Base-by-base conservation (phyloP, 2,797 vertebrate species). In the Percopsis omiscomaycus region DNA sequence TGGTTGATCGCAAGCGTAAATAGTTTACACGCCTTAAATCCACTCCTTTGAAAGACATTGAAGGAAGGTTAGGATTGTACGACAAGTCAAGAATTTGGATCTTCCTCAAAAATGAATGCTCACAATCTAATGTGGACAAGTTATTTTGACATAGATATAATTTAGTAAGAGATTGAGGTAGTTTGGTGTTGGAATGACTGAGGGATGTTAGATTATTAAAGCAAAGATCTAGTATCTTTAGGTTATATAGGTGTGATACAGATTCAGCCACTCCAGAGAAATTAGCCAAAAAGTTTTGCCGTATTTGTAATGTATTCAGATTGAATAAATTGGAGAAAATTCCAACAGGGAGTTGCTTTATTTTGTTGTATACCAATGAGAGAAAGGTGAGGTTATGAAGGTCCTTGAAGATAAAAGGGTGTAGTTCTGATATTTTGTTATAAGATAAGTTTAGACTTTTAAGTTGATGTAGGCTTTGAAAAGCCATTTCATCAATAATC, bases 81-180 rank as follows among this genome's bases (percentile, higher is more conserved):
- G 92, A 93, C 15, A 94, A 66, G 84, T 94, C 92, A 14, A 94
- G 72, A 3, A 75, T 0, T 13, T 63, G 12, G 32, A 92, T 66
- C 15, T 28, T 61, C 0, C 46, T 49, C 0, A 93, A 75, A 66
- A 91, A 91, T 0, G 66, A 78, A 1, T 8, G 12, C 1, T 69
- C 13, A 63, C 89, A 91, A 44, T 66, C 84, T 55, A 93, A 80
- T 1, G 61, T 87, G 1, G 1, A 28, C 32, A 94, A 71, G 1
- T 81, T 74, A 71, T 94, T 94, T 54, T 29, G 44, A 42, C 78
- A 78, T 3, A 93, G 30, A 52, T 85, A 79, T 27, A 94, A 71
- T 0, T 0, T 32, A 0, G 8, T 59, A 29, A 94, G 90, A 22
- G 86, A 89, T 42, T 45, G 15, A 1, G 92, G 92, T 42, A 93